phyloP scores from a whole-genome alignment of 1,140 invertebrate species.

The Chymomyza costata region DNA sequence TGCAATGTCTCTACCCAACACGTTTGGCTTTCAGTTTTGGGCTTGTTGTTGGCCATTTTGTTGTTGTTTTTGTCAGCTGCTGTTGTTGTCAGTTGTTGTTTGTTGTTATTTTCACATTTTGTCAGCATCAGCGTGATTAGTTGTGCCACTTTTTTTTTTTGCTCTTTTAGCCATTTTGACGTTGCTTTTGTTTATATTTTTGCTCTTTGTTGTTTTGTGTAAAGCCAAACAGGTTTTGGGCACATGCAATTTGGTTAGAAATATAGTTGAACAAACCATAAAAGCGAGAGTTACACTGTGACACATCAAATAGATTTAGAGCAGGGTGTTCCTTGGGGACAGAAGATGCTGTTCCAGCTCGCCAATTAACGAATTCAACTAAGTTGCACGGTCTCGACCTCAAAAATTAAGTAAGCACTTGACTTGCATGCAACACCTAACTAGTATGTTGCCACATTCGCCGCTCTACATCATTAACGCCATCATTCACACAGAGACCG shows the following conservation, averaged over 20 bases:
- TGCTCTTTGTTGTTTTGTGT: conserved; percentile 13
- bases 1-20: no score
- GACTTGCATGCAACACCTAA: conserved; percentile 34
- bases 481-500: conserved; percentile 58
- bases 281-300: conserved; percentile 3
- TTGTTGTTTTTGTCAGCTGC: background rate
- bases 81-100: conserved; percentile 2
- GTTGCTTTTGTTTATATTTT: conserved; percentile 28
- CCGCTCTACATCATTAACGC: conserved; percentile 70
- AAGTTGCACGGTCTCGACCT: conserved; percentile 49
- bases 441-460: no score
- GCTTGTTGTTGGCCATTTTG: background rate
- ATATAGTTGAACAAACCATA: background rate
- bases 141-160: conserved; percentile 40
- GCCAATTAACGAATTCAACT: conserved; percentile 52
- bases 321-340: background rate
- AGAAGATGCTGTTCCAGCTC: conserved; percentile 43
- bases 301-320: background rate
- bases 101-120: conserved; percentile 43
- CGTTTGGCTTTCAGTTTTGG: no score
- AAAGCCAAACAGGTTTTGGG: conserved; percentile 22
- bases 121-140: conserved; percentile 63
- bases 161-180: no score
- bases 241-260: background rate
- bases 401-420: conserved; percentile 47